These are phyloP conservation scores for Athalia cordata DNA, from an alignment of 2,888 invertebrate species.

Conservation along the genomic window DNA sequence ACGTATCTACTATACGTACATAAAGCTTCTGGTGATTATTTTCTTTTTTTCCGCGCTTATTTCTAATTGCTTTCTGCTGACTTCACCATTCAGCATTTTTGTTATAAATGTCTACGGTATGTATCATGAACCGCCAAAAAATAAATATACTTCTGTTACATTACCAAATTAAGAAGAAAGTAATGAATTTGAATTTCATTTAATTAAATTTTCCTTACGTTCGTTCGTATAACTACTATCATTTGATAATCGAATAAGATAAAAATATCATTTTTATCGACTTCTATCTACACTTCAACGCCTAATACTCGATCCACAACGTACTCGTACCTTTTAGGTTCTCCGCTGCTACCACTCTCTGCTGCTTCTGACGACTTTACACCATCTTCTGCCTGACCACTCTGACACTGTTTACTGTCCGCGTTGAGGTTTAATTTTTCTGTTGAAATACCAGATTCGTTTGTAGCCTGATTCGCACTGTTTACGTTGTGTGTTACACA, in stretches of 20 bases:
- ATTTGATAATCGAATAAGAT: constrained; percentile 38
- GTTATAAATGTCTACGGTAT: no score
- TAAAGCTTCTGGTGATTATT: not conserved
- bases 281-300: constrained; percentile 83
- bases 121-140: not conserved
- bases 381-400: constrained; percentile 46
- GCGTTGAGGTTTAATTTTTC: constrained; percentile 25
- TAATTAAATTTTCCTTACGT: constrained; percentile 31
- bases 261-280: constrained; percentile 21
- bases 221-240: constrained; percentile 33
- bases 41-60: not conserved
- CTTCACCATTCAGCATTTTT: no score
- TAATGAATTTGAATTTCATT: constrained; percentile 27
- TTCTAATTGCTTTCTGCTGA: not conserved
- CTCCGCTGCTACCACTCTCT: constrained; percentile 69
- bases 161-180: constrained; percentile 21
- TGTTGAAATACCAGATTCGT: constrained; percentile 9
- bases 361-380: constrained; percentile 48
- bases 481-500: constrained; percentile 29
- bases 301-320: constrained; percentile 89
- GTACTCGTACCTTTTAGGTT: constrained; percentile 83
- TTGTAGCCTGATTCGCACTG: constrained; percentile 21
- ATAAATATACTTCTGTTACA: constrained; percentile 27
- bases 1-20: no score
- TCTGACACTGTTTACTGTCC: constrained; percentile 46